phyloP scores from a whole-genome alignment of 2,888 invertebrate genomes.

The Apamea monoglypha region DNA sequence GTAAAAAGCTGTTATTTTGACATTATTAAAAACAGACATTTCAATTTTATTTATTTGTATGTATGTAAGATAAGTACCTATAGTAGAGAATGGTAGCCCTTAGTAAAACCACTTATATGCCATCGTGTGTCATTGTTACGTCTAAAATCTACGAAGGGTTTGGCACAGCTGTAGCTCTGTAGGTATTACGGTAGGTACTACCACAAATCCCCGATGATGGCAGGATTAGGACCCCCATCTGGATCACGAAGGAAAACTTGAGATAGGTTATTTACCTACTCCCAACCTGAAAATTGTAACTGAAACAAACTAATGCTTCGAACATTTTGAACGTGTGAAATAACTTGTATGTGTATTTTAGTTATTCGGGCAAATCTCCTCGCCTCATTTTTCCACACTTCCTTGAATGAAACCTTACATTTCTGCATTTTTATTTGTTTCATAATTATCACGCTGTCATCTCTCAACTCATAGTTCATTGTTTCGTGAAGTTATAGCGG shows the following conservation, averaged over 20 bases:
- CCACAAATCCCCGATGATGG: slow-evolving; percentile 58
- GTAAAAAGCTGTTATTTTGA: background rate
- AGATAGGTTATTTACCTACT: slow-evolving; percentile 40
- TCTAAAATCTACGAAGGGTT: slow-evolving; percentile 34
- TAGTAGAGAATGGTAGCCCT: background rate
- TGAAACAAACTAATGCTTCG: background rate
- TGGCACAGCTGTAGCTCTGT: slow-evolving; percentile 38
- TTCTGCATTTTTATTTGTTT: background rate
- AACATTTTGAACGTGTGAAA: background rate
- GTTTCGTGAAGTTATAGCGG: background rate
- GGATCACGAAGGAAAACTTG: slow-evolving; percentile 46
- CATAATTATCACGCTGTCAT: background rate
- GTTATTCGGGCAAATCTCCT: background rate
- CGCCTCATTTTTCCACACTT: background rate
- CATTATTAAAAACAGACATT: background rate
- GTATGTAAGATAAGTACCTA: background rate
- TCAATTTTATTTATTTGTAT: background rate
- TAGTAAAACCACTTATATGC: slow-evolving; percentile 23
- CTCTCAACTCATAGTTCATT: slow-evolving; percentile 1
- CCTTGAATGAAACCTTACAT: background rate
- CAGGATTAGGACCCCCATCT: slow-evolving; percentile 50
- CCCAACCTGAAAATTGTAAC: slow-evolving; percentile 21
- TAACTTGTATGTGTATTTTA: background rate
- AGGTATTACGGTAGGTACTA: slow-evolving; percentile 40
- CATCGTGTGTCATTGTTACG: slow-evolving; percentile 27